Percentiles rank a stretch among this genome's conserved stretches.
phyloP scores from a whole-genome alignment of 2,797 vertebrate genomes.

The Arnoldichthys spilopterus region DNA sequence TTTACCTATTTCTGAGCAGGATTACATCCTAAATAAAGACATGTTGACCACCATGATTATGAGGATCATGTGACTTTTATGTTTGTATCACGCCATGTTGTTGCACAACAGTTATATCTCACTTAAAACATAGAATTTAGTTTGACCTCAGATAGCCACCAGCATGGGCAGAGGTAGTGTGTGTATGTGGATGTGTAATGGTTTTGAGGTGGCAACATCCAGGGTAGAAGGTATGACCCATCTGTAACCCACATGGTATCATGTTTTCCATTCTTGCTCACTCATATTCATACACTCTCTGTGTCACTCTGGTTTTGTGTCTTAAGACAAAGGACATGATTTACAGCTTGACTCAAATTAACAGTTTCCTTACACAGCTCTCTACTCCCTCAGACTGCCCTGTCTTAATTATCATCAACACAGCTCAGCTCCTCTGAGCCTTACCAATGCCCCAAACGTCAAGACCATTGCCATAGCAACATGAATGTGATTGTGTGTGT shows the following conservation, averaged over 20 bases:
- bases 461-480: constrained; percentile 41
- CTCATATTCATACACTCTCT: neutral
- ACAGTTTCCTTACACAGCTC: constrained; percentile 1
- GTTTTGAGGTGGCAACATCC: constrained; percentile 70
- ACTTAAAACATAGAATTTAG: neutral
- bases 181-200: constrained; percentile 42
- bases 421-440: constrained; percentile 16
- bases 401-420: constrained; percentile 30
- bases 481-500: constrained; percentile 29
- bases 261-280: constrained; percentile 49
- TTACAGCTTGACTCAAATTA: constrained; percentile 9
- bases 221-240: constrained; percentile 77
- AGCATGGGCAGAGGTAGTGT: neutral
- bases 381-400: constrained; percentile 21
- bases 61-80: neutral
- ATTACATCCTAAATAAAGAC: neutral
- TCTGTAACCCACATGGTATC: constrained; percentile 73
- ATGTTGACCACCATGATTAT: neutral
- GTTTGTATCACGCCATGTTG: neutral
- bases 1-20: neutral
- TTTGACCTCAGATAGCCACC: neutral
- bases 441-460: constrained; percentile 31
- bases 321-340: constrained; percentile 21
- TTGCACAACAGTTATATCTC: neutral
- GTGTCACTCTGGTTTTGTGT: constrained; percentile 18